Evolutionary conservation across 2,797 vertebrate species (phyloP).

Genomic region (Myotis planiceps): DNA sequence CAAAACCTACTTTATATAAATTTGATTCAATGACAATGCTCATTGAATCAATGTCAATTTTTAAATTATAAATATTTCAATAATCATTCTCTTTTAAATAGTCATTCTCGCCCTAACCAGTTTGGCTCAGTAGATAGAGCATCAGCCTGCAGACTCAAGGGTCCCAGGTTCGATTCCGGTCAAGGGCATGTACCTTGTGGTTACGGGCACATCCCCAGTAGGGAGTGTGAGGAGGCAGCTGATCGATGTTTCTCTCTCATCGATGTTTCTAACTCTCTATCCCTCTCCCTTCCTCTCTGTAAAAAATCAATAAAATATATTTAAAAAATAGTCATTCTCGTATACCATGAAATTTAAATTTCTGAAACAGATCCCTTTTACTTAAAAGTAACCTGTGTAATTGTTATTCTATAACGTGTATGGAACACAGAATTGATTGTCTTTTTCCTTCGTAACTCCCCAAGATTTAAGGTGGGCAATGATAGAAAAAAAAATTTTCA

Average conservation of each 20-base stretch:
- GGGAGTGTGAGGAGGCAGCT: too few species aligned
- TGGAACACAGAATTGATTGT: background rate
- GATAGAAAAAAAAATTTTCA: background rate
- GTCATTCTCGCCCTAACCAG: background rate
- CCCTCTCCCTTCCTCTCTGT: too few species aligned
- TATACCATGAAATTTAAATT: background rate
- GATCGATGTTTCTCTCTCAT: too few species aligned
- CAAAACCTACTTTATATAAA: background rate
- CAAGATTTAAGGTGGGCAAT: background rate
- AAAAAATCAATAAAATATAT: too few species aligned
- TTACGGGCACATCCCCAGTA: too few species aligned
- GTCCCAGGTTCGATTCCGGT: too few species aligned
- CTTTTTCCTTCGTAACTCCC: background rate
- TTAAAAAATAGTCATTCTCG: background rate
- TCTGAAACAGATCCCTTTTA: background rate
- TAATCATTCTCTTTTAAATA: constrained; percentile 15
- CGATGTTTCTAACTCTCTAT: too few species aligned
- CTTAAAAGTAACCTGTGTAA: background rate
- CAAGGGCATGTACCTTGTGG: too few species aligned
- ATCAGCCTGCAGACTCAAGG: too few species aligned
- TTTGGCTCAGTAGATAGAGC: too few species aligned
- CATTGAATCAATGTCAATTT: background rate
- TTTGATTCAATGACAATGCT: constrained; percentile 1
- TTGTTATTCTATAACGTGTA: background rate
- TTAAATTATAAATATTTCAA: constrained; percentile 30